Percentiles rank a stretch among this genome's conserved stretches.
Evolutionary conservation across 2,888 invertebrate species (phyloP).

Genomic region (Lutraria lutraria): DNA sequence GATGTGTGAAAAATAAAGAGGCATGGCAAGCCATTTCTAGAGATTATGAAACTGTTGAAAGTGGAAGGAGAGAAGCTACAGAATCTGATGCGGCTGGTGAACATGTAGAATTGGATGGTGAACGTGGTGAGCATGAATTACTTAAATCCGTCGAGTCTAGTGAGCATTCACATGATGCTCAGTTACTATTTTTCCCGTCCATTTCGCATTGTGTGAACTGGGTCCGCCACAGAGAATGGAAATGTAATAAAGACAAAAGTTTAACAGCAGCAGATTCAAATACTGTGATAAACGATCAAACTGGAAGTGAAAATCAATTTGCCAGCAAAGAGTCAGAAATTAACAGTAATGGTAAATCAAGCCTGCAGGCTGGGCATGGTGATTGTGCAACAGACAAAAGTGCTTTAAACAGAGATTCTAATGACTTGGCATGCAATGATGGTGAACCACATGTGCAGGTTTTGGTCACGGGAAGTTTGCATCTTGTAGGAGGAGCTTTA

Average conservation of each 20-base stretch:
- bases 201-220: constrained; percentile 86
- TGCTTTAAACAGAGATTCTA: background rate
- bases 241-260: background rate
- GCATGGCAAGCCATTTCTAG: constrained; percentile 84
- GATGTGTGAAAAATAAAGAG: constrained; percentile 89
- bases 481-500: constrained; percentile 93
- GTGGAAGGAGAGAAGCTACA: background rate
- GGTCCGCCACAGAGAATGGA: constrained; percentile 70
- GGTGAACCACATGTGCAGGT: constrained; percentile 87
- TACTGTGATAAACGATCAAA: constrained; percentile 20
- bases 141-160: too few species aligned
- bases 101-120: background rate
- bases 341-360: background rate
- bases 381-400: background rate
- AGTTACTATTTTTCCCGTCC: constrained; percentile 81
- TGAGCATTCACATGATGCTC: background rate
- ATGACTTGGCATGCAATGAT: background rate
- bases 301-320: background rate
- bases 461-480: constrained; percentile 94
- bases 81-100: background rate
- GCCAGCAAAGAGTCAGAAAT: background rate
- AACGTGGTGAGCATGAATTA: constrained; percentile 1
- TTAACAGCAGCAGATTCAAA: background rate
- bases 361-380: background rate
- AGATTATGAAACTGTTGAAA: background rate